A percentile compares a stretch with the other conserved stretches of the same genome.
Conservation (phyloP, 2,888 invertebrate genomes). For the Macropis europaea region DNA sequence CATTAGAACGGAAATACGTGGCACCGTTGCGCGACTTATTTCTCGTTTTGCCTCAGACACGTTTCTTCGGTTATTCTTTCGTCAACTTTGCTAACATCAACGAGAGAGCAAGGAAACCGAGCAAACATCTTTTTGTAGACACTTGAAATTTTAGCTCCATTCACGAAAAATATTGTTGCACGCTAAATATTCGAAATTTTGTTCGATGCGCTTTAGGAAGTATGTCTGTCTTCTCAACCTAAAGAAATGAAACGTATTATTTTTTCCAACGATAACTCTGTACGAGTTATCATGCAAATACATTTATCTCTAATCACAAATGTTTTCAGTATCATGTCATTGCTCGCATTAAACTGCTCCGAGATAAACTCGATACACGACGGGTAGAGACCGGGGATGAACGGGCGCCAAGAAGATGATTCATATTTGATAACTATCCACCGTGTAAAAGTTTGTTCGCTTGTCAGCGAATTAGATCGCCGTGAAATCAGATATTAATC, state of each 20-base stretch:
- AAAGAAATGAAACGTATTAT: background rate
- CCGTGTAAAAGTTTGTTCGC: constrained; percentile 9
- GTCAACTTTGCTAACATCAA: background rate
- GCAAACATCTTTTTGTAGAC: background rate
- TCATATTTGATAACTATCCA: constrained; percentile 50
- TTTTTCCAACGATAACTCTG: background rate
- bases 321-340: constrained; percentile 34
- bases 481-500: background rate
- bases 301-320: constrained; percentile 15
- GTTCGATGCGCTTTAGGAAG: background rate
- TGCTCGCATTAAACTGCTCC: constrained; percentile 19
- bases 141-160: background rate
- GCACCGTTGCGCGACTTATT: constrained; percentile 43
- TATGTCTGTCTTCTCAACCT: too few relatives aligned
- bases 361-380: constrained; percentile 49
- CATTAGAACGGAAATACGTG: constrained; percentile 54
- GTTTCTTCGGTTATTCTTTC: constrained; percentile 5
- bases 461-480: constrained; percentile 6
- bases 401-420: constrained; percentile 52
- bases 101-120: background rate
- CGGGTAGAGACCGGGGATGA: constrained; percentile 45
- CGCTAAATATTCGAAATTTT: background rate
- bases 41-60: constrained; percentile 11
- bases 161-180: background rate
- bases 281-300: background rate